Conservation (phyloP, 2,797 vertebrate species). For the Eidolon dupreanum region DNA sequence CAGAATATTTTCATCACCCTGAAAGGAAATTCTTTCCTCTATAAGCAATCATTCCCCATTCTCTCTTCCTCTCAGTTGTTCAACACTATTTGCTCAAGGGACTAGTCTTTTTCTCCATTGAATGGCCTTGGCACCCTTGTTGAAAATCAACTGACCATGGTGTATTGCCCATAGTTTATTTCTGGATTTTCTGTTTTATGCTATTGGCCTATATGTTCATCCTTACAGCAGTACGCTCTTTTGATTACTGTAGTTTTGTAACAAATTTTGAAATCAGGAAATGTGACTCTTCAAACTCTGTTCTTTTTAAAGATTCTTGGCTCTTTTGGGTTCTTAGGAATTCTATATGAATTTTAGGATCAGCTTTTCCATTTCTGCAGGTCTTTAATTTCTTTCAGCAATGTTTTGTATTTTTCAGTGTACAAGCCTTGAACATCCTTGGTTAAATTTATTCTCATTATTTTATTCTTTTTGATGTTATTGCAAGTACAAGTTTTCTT, state of each 20-base stretch:
- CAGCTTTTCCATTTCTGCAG: background rate
- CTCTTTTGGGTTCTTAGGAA: background rate
- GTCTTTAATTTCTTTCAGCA: background rate
- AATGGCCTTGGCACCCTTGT: background rate
- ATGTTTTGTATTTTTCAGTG: background rate
- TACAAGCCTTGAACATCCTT: background rate
- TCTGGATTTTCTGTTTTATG: background rate
- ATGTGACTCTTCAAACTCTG: background rate
- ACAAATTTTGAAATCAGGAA: background rate
- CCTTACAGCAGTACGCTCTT: background rate
- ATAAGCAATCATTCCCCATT: background rate
- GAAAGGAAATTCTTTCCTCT: background rate
- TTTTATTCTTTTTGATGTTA: constrained; percentile 5
- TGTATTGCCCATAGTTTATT: background rate
- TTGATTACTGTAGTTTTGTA: background rate
- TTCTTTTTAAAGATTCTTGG: constrained; percentile 3
- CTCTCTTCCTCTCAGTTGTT: background rate
- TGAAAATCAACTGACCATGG: background rate
- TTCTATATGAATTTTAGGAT: constrained; percentile 26
- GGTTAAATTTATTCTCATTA: background rate
- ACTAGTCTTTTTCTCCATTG: background rate
- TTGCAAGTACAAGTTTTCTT: background rate
- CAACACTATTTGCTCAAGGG: background rate
- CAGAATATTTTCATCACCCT: background rate
- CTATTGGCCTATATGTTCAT: background rate